Conservation (phyloP, 2,113 vertebrate species). For the Scomber japonicus region DNA sequence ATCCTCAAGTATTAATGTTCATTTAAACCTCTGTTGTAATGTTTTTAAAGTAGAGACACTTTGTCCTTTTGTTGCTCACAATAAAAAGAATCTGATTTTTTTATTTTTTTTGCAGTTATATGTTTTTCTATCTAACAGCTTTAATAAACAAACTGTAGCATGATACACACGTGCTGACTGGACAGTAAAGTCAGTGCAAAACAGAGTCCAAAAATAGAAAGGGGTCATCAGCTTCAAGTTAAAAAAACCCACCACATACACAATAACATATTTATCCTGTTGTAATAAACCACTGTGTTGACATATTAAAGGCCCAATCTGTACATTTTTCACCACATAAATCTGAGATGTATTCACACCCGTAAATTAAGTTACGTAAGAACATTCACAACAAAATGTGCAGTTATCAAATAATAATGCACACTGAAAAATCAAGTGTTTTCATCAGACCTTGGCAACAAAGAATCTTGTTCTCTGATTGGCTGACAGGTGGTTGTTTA, state of each 20-base stretch:
- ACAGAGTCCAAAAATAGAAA: slow-evolving; percentile 12
- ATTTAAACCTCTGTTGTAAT: background rate
- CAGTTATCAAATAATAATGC: background rate
- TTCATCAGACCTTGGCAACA: background rate
- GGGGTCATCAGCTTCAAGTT: background rate
- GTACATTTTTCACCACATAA: background rate
- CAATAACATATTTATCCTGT: slow-evolving; percentile 14
- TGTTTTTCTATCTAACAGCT: slow-evolving; percentile 16
- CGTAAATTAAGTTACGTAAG: background rate
- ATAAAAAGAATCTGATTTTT: background rate
- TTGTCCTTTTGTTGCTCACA: background rate
- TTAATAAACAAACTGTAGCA: background rate
- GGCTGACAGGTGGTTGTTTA: background rate
- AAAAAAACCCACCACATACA: slow-evolving; percentile 12
- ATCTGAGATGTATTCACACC: background rate
- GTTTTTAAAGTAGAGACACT: background rate
- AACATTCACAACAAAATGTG: background rate
- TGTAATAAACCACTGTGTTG: background rate
- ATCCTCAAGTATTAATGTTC: background rate
- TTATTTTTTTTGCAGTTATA: slow-evolving; percentile 8
- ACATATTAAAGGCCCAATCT: background rate
- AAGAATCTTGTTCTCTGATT: background rate
- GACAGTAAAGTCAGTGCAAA: slow-evolving; percentile 26
- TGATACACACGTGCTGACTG: slow-evolving; percentile 8
- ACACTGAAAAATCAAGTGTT: background rate